These are phyloP conservation scores for Phyllostomus hastatus DNA, from an alignment of 2,113 vertebrate species.

Conservation along the genomic window DNA sequence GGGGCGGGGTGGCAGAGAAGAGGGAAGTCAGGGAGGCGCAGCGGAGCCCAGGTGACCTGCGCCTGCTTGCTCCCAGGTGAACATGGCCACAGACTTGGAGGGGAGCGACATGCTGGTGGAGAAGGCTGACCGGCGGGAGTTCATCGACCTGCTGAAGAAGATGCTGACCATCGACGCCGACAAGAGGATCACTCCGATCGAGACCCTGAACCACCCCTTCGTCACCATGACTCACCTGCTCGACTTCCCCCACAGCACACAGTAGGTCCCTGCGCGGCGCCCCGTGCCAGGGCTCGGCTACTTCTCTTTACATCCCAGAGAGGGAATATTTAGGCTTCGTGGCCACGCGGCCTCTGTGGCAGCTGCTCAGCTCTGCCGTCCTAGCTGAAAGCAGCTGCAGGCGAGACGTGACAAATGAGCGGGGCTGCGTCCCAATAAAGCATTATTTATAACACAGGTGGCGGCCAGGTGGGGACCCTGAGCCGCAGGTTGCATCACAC, in stretches of 20 bases:
- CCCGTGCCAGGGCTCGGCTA: not conserved
- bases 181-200: conserved; percentile 97
- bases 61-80: conserved; percentile 85
- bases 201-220: conserved; percentile 98
- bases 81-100: conserved; percentile 96
- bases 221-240: conserved; percentile 98
- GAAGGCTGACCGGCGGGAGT: conserved; percentile 97
- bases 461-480: not conserved
- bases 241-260: conserved; percentile 97
- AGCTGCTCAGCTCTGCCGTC: not conserved
- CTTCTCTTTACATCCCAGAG: not conserved
- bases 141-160: conserved; percentile 98
- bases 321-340: not conserved
- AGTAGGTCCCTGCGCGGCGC: conserved; percentile 83
- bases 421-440: not conserved
- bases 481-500: not conserved
- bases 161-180: conserved; percentile 99
- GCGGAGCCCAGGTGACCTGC: not conserved
- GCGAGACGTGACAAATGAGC: not conserved
- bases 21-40: fast-evolving
- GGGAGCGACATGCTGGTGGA: conserved; percentile 98
- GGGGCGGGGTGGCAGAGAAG: not conserved
- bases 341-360: not conserved
- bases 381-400: not conserved
- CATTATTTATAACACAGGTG: not conserved